A percentile compares a stretch with the other conserved stretches of the same genome.
Conservation (phyloP, 1,140 invertebrate species). For the Drosophila micromelanica region DNA sequence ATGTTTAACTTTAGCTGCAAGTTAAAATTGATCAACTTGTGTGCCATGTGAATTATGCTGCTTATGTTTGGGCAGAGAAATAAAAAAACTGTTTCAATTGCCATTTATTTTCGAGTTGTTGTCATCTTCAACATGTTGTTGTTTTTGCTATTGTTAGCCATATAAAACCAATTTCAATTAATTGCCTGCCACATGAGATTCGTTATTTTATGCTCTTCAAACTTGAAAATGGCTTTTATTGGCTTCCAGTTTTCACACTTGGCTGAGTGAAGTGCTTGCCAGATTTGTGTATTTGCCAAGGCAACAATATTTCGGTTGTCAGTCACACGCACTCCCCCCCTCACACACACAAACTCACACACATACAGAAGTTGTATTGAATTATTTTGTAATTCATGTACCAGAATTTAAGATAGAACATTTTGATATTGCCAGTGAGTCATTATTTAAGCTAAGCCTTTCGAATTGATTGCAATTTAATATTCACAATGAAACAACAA, state of each 20-base stretch:
- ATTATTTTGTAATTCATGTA: slow-evolving; percentile 16
- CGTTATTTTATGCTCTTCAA: slow-evolving; percentile 27
- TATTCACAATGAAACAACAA: slow-evolving; percentile 6
- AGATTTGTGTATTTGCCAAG: slow-evolving; percentile 35
- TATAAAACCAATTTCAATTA: slow-evolving; percentile 60
- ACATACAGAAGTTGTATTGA: not conserved
- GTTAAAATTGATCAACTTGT: slow-evolving; percentile 39
- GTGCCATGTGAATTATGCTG: slow-evolving; percentile 47
- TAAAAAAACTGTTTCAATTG: slow-evolving; percentile 53
- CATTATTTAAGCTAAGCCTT: slow-evolving; percentile 8
- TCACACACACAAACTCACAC: not conserved
- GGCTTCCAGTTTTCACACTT: slow-evolving; percentile 50
- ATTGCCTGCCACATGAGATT: slow-evolving; percentile 53
- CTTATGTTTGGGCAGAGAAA: slow-evolving; percentile 32
- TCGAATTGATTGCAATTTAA: slow-evolving; percentile 13
- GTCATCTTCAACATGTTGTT: slow-evolving; percentile 21
- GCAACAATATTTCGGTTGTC: slow-evolving; percentile 17
- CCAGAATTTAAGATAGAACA: not conserved
- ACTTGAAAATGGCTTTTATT: slow-evolving; percentile 45
- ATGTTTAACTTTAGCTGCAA: slow-evolving; percentile 44
- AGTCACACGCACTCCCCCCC: slow-evolving; percentile 10
- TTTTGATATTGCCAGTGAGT: slow-evolving; percentile 2
- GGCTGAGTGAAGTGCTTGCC: slow-evolving; percentile 13
- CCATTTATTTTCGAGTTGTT: slow-evolving; percentile 45
- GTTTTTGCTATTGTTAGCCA: slow-evolving; percentile 11